Evolutionary conservation across 2,888 invertebrate genomes (phyloP), one percentile per base, ranked within the genome.

Genomic region (Drosophila picticornis): DNA sequence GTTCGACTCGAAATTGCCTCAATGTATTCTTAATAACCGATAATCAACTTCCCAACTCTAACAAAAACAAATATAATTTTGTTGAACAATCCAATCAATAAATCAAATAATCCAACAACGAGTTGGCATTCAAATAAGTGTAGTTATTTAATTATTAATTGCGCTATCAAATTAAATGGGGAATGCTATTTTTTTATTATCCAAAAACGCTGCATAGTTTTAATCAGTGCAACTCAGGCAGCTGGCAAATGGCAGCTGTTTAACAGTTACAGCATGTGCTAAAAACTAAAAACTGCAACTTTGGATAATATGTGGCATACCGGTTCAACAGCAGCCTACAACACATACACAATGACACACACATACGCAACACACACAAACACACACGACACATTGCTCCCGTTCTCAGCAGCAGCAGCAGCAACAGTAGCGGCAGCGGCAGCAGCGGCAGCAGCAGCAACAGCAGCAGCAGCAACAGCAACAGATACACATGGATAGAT

Each of bases 211-310:
- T 19, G 51, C 60, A 43, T 34, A 61, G 48, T 62, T 50, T 64
- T 72, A 63, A 72, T 69, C 60, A 61, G n/a, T n/a, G 16, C 46
- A 62, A 72, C 57, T 68, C 22, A 62, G 68, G 52, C 53, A 58
- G 58, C 62, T 72, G 59, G 61, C 70, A 66, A 63, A 59, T 55
- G 66, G 62, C 63, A 67, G 55, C 40, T 52, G 57, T 70, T 69
- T 56, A 61, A 46, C 70, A 79, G 75, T 85, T 88, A 86, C 84
- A 83, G 83, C 86, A 86, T 73, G 70, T 75, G 68, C 60, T 80
- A 73, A 75, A 75, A 64, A 53, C 60, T 75, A 73, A 75, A 75
- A 67, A 51, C 62, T 60, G 57, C 65, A 60, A 60, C 63, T 61
- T 53, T 52, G 58, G 50, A 25, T 36, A 58, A 38, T 61, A 75